Percentiles rank a stretch among this genome's conserved stretches.
Evolutionary conservation across 2,113 vertebrate species (phyloP).

Genomic region (Nematolebias whitei): DNA sequence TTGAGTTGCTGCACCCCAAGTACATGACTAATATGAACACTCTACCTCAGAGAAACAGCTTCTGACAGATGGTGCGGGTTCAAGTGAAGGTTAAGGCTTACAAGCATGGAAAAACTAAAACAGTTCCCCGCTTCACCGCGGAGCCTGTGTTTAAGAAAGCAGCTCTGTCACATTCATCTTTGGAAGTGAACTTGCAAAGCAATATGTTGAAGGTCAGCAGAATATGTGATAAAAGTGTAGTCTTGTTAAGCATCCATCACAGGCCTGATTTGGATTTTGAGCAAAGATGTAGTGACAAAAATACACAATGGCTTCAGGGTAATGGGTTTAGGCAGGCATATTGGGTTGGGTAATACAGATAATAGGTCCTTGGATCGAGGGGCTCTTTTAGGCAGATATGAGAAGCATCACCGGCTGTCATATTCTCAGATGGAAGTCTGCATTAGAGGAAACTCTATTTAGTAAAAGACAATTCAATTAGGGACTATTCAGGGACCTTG

Average conservation of each 20-base stretch:
- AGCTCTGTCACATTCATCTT: conserved; percentile 70
- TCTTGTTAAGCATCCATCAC: conserved; percentile 81
- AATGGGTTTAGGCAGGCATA: conserved; percentile 88
- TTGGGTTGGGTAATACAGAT: conserved; percentile 87
- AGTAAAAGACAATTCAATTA: conserved; percentile 94
- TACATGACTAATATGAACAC: conserved; percentile 40
- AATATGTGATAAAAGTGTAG: conserved; percentile 81
- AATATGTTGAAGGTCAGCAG: conserved; percentile 81
- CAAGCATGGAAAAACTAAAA: conserved; percentile 68
- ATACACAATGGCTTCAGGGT: conserved; percentile 81
- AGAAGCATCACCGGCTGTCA: conserved; percentile 84
- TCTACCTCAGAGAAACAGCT: conserved; percentile 49
- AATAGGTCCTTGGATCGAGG: conserved; percentile 83
- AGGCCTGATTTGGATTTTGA: conserved; percentile 75
- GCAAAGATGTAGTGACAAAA: conserved; percentile 79
- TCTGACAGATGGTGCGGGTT: conserved; percentile 76
- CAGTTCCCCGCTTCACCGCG: conserved; percentile 51
- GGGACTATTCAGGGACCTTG: conserved; percentile 83
- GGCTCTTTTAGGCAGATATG: conserved; percentile 84
- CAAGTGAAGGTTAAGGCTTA: conserved; percentile 75
- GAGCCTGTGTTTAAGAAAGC: conserved; percentile 65
- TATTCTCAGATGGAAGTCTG: conserved; percentile 88
- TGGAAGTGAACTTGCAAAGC: conserved; percentile 73
- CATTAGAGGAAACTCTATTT: conserved; percentile 90
- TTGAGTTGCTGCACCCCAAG: conserved; percentile 51